Evolutionary conservation across 2,113 vertebrate genomes (phyloP), one percentile per base, ranked within the genome.

Genomic region (Vulpes ferrilata): DNA sequence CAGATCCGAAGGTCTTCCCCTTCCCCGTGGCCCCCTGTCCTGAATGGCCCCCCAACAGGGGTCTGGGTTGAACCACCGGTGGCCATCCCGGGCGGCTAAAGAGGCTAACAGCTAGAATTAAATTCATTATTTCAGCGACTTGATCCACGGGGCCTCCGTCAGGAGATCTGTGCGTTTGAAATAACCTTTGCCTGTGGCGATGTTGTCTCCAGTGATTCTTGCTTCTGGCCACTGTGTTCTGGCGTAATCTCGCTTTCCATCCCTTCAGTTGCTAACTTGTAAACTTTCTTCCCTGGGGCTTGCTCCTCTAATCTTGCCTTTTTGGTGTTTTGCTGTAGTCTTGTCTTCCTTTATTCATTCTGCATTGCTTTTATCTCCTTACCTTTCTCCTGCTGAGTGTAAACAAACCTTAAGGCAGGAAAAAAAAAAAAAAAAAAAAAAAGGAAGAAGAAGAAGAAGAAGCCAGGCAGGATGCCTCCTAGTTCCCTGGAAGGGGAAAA

Each of bases 321-420:
- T 81, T 53, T 43, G 0, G 64, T 30, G 89, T 88, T 97, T 96
- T 60, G 92, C 98, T 94, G 84, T 85, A 88, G 96, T 92, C 71
- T 80, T 93, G 96, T 96, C 95, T 97, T 92, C 96, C 97, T 98
- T 97, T 98, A 97, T 96, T 98, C 95, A 43, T 94, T 93, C 92
- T 88, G 96, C 93, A 32, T 94, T 86, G 96, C 97, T 97, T 98
- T 97, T 97, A 98, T 98, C 97, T 98, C 95, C 92, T 96, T 97
- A 98, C 92, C 96, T 97, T 97, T 97, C 62, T 90, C 97, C 97
- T 71, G 90, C 95, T 27, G 96, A 93, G 96, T 79, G 93, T 97
- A 98, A 98, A 97, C 97, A 98, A 97, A 98, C 93, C 96, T 98
- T 57, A 95, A 95, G 95, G 97, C 74, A 86, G 80, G 76, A 65